phyloP scores from a whole-genome alignment of 2,797 vertebrate species.

The Nothura maculosa region DNA sequence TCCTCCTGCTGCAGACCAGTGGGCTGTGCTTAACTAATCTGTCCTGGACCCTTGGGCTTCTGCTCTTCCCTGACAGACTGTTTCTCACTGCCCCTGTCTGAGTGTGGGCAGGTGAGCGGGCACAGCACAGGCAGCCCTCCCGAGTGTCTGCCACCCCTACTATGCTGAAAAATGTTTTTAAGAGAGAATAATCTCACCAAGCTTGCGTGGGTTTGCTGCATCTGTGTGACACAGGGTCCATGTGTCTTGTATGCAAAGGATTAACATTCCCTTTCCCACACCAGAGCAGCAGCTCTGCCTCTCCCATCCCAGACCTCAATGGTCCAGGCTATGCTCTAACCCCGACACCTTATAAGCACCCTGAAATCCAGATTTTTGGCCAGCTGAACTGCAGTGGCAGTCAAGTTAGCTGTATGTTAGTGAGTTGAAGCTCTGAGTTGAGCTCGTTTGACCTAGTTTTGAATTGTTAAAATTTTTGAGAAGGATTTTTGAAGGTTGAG shows the following conservation, averaged over 20 bases:
- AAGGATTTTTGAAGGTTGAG: background rate
- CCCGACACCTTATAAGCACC: background rate
- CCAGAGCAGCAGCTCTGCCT: background rate
- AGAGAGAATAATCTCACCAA: background rate
- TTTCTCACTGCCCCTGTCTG: conserved; percentile 51
- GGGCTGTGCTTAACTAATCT: conserved; percentile 51
- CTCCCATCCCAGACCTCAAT: fast-evolving
- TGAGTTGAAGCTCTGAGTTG: background rate
- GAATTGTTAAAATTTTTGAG: background rate
- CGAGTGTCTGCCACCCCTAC: background rate
- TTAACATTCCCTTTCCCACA: background rate
- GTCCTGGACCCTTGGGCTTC: conserved; percentile 36
- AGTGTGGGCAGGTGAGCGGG: conserved; percentile 41
- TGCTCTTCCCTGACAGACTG: conserved; percentile 47
- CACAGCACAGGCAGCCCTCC: conserved; percentile 29
- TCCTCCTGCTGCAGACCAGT: conserved; percentile 13
- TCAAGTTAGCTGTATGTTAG: background rate
- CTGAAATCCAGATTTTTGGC: background rate
- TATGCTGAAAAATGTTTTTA: background rate
- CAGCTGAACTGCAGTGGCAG: background rate
- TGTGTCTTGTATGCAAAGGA: background rate
- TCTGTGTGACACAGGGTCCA: background rate
- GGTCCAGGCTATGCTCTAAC: background rate
- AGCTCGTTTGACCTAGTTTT: background rate
- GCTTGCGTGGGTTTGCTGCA: background rate